Evolutionary conservation across 1,140 invertebrate genomes (phyloP).

Genomic region (Paraescarpia echinospica): DNA sequence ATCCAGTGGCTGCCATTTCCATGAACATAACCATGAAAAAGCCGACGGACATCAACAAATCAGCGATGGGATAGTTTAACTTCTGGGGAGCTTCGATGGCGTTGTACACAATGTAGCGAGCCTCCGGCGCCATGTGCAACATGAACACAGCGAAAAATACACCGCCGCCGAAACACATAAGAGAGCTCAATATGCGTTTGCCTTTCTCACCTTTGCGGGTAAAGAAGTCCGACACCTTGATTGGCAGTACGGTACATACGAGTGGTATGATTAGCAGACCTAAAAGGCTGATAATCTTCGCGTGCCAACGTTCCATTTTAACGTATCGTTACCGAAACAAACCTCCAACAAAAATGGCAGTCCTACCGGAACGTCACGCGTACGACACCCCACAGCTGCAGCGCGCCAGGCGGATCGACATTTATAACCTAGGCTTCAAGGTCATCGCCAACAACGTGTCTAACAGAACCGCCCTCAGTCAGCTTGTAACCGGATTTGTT

Average conservation of each 20-base stretch:
- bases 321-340: not conserved
- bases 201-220: conserved; percentile 11
- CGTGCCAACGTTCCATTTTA: conserved; percentile 31
- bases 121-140: conserved; percentile 82
- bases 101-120: conserved; percentile 53
- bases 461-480: not conserved
- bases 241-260: conserved; percentile 28
- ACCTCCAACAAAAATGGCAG: not conserved
- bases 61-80: conserved; percentile 66
- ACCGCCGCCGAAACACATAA: conserved; percentile 79
- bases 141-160: conserved; percentile 80
- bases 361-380: not conserved
- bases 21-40: conserved; percentile 85
- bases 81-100: conserved; percentile 26
- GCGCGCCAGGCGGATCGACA: not conserved
- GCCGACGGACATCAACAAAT: conserved; percentile 72
- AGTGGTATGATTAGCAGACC: conserved; percentile 29
- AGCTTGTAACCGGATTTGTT: not conserved
- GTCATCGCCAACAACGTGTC: not conserved
- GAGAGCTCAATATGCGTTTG: conserved; percentile 23
- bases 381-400: not conserved
- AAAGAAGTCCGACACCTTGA: conserved; percentile 24
- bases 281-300: conserved; percentile 25
- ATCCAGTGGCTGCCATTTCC: conserved; percentile 71
- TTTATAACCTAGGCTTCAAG: conserved; percentile 9